Base-by-base conservation (phyloP, 2,888 invertebrate species). In the Torymus tubicola region DNA sequence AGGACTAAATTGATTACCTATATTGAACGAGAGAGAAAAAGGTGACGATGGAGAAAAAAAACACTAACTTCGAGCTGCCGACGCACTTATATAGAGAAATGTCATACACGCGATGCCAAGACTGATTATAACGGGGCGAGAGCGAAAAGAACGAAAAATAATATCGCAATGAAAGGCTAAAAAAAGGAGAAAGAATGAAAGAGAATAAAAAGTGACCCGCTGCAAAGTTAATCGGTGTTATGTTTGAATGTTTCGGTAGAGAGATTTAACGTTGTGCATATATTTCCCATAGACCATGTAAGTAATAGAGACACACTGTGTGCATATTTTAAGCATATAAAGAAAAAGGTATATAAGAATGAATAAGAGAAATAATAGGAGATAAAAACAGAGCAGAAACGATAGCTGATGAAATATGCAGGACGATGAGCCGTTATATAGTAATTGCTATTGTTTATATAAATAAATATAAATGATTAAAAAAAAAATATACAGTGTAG, bases 221-320 rank as follows among this genome's bases (percentile, higher is more conserved):
- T 42, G 53, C 70, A 70, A 77, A 80, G 84, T 84, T 87, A 89
- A 88, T 90, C 85, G 87, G 88, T 90, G 90, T 90, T 90, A 89
- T 87, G 90, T 90, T 90, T 90, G 89, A 87, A 86, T 90, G 89
- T 90, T 78, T 88, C 87, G 86, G 87, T 90, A 90, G 89, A 89
- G 87, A 90, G 87, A 86, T 90, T 89, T 89, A 89, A 89, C 85
- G 87, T 88, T 86, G 86, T 88, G 89, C 85, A 88, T 88, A 79
- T 76, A 63, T 76, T 76, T 80, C 80, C 65, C 77, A 63, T 81
- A 57, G 60, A 64, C 42, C 14, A 31, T 78, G 65, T 72, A 64
- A 76, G 55, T 50, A 60, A 69, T 69, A 67, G 65, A 67, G 5
- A 78, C 31, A 42, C 70, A 58, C 16, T 55, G 31, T 14, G 57